phyloP scores from a whole-genome alignment of 2,888 invertebrate genomes.

The Leptogaster cylindrica region DNA sequence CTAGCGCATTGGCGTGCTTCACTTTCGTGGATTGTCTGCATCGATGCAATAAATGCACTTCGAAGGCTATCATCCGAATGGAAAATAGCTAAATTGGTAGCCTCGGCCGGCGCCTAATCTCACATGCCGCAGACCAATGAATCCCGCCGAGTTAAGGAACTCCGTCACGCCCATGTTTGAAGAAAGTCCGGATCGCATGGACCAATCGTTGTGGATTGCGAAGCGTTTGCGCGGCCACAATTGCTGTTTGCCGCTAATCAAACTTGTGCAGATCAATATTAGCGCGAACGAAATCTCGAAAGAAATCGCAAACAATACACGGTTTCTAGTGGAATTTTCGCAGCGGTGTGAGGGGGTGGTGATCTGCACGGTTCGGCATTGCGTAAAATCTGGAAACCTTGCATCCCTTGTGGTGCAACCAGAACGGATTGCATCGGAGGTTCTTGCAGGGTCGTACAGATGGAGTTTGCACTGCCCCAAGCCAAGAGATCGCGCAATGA shows the following conservation, averaged over 20 bases:
- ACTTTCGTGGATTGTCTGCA: slow-evolving; percentile 7
- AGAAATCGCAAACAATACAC: slow-evolving; percentile 6
- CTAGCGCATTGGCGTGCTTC: slow-evolving; percentile 18
- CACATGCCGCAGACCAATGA: slow-evolving; percentile 5
- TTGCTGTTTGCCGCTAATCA: slow-evolving; percentile 12
- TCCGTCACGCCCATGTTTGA: slow-evolving; percentile 30
- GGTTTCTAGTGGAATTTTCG: not conserved
- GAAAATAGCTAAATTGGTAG: slow-evolving; percentile 33
- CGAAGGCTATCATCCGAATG: slow-evolving; percentile 35
- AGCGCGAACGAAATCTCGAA: slow-evolving; percentile 22
- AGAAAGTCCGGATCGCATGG: slow-evolving; percentile 12
- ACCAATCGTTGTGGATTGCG: not conserved
- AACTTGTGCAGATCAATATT: slow-evolving; percentile 25
- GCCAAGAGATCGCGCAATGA: not conserved
- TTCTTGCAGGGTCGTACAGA: not conserved
- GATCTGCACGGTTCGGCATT: not conserved
- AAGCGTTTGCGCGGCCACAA: not conserved
- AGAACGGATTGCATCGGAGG: not conserved
- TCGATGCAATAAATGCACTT: not conserved
- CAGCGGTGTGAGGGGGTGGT: not conserved
- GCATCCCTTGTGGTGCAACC: no score
- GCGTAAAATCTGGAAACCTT: no score
- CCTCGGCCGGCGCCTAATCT: slow-evolving; percentile 20
- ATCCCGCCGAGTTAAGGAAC: not conserved
- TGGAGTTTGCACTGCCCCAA: not conserved